A percentile compares a stretch with the other conserved stretches of the same genome.
phyloP scores from a whole-genome alignment of 1,140 invertebrate species.

The Protaetia brevitarsis region DNA sequence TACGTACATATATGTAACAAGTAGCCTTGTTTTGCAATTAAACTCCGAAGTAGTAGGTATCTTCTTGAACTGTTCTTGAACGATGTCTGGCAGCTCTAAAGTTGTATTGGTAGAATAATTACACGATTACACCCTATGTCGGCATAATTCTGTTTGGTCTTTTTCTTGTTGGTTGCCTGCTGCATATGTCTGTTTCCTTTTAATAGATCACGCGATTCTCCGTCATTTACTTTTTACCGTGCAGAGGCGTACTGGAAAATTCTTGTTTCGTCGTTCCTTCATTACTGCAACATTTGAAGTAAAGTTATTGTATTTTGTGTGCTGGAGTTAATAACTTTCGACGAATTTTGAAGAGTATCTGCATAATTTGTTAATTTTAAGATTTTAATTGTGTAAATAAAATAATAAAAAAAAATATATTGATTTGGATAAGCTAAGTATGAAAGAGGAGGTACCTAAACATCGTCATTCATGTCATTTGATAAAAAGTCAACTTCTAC shows the following conservation, averaged over 20 bases:
- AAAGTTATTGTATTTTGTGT: too few relatives aligned
- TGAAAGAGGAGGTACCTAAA: too few relatives aligned
- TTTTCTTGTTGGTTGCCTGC: not conserved
- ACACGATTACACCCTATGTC: not conserved
- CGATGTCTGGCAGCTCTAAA: not conserved
- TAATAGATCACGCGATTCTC: conserved; percentile 1
- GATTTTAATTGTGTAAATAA: too few relatives aligned
- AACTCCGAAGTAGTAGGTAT: not conserved
- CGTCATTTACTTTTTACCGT: conserved; percentile 5
- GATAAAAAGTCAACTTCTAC: too few relatives aligned
- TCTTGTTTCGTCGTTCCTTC: not conserved
- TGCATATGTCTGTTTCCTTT: not conserved
- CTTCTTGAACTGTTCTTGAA: not conserved
- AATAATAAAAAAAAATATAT: too few relatives aligned
- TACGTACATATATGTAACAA: not conserved
- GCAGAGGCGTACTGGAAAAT: conserved; percentile 8
- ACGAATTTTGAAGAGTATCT: too few relatives aligned
- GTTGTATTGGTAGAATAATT: conserved; percentile 1
- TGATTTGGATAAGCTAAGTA: too few relatives aligned
- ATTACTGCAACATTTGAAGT: too few relatives aligned
- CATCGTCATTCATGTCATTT: too few relatives aligned
- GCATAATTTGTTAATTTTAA: too few relatives aligned
- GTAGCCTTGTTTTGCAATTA: conserved; percentile 3
- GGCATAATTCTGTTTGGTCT: not conserved
- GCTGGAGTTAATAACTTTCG: too few relatives aligned